Base-by-base conservation (phyloP, 2,888 invertebrate genomes). In the Stenichneumon culpator region DNA sequence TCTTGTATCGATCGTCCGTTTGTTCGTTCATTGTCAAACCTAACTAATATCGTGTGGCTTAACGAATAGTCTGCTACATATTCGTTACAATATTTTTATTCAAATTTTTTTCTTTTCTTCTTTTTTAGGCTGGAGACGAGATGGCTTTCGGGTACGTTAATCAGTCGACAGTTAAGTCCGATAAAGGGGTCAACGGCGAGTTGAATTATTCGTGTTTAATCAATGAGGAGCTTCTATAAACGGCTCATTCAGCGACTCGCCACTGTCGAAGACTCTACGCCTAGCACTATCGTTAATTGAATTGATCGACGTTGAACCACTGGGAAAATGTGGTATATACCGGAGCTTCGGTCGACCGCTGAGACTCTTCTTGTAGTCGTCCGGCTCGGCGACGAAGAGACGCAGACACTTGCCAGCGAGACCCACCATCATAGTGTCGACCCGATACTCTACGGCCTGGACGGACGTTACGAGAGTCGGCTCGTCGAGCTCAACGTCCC, bases 341-440 rank as follows among this genome's bases (percentile, higher is more conserved):
- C 96, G 95, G 1, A 96, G 90, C 91, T 95, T 95, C 0, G 96
- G 96, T 87, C 95, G 95, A 44, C 96, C 96, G 69, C 95, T 95
- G 68, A 96, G 89, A 0, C 96, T 95, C 90, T 96, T 96, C 54
- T 93, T 91, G 87, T 95, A 95, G 52, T 95, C 95, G 79, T 95
- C 95, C 0, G 95, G 95, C 89, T 96, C 95, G 90, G 95, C 95
- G 65, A 94, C 94, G 87, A 95, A 95, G 28, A 95, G 91, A 4
- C 94, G 92, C 65, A 96, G 92, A 87, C 95, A 94, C 25, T 95
- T 92, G 11, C 89, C 86, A 74, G 92, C 90, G 14, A 92, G 86
- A 16, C 93, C 94, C 86, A 95, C 92, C 0, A 95, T 85, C 50
- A 94, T 89, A 1, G 94, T 94, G 93, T 95, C 94, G 79, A 93